Conservation (phyloP, 2,888 invertebrate species). For the Athrips mouffetella region DNA sequence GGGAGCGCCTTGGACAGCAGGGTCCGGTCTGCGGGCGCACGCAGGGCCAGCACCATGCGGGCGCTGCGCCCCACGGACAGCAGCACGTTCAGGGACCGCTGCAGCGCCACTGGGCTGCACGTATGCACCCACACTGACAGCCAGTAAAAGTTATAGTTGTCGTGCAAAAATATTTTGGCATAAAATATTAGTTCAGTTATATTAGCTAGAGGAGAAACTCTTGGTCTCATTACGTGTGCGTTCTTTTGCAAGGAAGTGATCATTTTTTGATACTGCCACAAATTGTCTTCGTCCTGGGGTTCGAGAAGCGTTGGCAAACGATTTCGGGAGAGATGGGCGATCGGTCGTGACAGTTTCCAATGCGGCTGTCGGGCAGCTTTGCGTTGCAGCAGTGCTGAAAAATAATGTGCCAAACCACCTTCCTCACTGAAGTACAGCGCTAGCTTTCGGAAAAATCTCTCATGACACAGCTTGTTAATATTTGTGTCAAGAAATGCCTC, state of each 20-base stretch:
- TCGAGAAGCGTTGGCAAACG: not conserved
- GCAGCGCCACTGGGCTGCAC: not conserved
- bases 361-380: slow-evolving; percentile 15
- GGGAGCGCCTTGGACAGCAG: not conserved
- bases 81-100: not conserved
- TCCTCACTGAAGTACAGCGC: slow-evolving; percentile 47
- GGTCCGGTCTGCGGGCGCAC: not conserved
- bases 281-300: not conserved
- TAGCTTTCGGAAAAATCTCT: slow-evolving; percentile 41
- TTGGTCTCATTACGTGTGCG: not conserved
- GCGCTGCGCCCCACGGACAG: not conserved
- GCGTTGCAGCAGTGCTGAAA: slow-evolving; percentile 24
- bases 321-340: slow-evolving; percentile 18
- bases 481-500: slow-evolving; percentile 23
- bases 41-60: not conserved
- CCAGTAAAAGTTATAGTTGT: not conserved
- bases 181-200: not conserved
- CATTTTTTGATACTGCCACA: not conserved
- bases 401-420: slow-evolving; percentile 36
- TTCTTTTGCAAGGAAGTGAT: too few species aligned
- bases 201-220: not conserved
- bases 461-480: slow-evolving; percentile 25
- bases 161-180: not conserved
- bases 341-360: slow-evolving; percentile 24
- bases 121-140: not conserved